A percentile compares a stretch with the other conserved stretches of the same genome.
Evolutionary conservation across 2,797 vertebrate species (phyloP).

Genomic region (Sebastolobus alascanus): DNA sequence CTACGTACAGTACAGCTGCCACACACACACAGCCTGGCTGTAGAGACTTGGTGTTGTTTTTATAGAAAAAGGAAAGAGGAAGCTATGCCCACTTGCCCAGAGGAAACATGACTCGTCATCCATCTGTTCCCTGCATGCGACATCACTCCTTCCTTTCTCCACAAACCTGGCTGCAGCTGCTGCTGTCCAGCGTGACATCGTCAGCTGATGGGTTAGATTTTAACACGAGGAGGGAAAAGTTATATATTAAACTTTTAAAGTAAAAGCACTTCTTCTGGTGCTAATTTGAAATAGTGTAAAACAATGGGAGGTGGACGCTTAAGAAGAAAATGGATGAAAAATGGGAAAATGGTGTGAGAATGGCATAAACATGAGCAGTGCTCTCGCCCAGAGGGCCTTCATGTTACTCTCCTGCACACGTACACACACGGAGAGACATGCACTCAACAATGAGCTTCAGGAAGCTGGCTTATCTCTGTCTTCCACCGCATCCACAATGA

Average conservation of each 20-base stretch:
- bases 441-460: constrained; percentile 64
- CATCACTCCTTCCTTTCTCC: constrained; percentile 12
- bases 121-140: constrained; percentile 20
- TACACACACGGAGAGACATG: constrained; percentile 17
- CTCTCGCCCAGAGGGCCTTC: neutral
- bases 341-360: neutral
- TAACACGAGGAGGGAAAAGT: neutral
- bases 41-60: constrained; percentile 1
- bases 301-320: neutral
- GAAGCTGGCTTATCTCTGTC: constrained; percentile 71
- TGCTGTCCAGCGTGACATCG: constrained; percentile 25
- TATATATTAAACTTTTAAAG: neutral
- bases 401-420: constrained; percentile 15
- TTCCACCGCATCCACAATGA: constrained; percentile 61
- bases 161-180: constrained; percentile 32
- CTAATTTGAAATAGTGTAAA: neutral
- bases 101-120: constrained; percentile 28
- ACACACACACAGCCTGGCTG: neutral
- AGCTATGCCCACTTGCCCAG: constrained; percentile 15
- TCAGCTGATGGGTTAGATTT: constrained; percentile 27
- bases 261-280: neutral
- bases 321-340: constrained; percentile 2
- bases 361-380: neutral
- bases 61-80: constrained; percentile 3
- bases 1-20: neutral